phyloP scores from a whole-genome alignment of 1,140 invertebrate genomes.

The Pissodes strobi region DNA sequence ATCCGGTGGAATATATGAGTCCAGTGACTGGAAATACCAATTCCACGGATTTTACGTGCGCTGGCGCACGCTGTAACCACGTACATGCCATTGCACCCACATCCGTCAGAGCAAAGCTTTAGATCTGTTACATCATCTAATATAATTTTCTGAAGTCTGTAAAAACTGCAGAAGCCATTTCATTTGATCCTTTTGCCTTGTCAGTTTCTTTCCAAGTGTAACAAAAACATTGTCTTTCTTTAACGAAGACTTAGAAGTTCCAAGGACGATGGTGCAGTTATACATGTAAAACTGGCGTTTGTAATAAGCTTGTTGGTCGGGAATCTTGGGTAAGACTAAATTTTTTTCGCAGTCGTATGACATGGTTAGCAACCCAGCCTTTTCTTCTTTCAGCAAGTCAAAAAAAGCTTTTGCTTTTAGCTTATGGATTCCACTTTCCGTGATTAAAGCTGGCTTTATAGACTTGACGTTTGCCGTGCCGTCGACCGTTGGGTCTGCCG shows the following conservation, averaged over 20 bases:
- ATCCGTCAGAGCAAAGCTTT: too few relatives aligned
- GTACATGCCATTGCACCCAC: too few relatives aligned
- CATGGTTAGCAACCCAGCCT: constrained; percentile 30
- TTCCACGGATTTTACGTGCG: too few relatives aligned
- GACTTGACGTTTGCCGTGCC: too few relatives aligned
- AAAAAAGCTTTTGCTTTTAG: constrained; percentile 41
- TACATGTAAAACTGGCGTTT: constrained; percentile 49
- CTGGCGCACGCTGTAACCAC: too few relatives aligned
- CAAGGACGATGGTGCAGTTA: constrained; percentile 49
- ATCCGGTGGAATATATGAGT: constrained; percentile 12
- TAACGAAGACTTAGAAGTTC: constrained; percentile 30
- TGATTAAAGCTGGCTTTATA: too few relatives aligned
- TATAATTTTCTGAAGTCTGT: too few relatives aligned
- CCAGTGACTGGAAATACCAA: constrained; percentile 6
- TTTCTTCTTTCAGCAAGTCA: constrained; percentile 33
- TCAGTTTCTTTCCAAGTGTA: constrained; percentile 50
- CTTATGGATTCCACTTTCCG: too few relatives aligned
- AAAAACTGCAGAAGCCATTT: too few relatives aligned
- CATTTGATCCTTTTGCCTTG: constrained; percentile 45
- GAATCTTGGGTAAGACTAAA: constrained; percentile 46
- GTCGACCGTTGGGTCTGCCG: too few relatives aligned
- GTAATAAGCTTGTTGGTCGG: constrained; percentile 51
- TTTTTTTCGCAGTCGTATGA: constrained; percentile 52
- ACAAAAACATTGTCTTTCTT: constrained; percentile 38
- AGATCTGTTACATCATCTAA: too few relatives aligned